A percentile compares a stretch with the other conserved stretches of the same genome.
Conservation (phyloP, 2,113 vertebrate genomes). For the Ranitomeya variabilis region DNA sequence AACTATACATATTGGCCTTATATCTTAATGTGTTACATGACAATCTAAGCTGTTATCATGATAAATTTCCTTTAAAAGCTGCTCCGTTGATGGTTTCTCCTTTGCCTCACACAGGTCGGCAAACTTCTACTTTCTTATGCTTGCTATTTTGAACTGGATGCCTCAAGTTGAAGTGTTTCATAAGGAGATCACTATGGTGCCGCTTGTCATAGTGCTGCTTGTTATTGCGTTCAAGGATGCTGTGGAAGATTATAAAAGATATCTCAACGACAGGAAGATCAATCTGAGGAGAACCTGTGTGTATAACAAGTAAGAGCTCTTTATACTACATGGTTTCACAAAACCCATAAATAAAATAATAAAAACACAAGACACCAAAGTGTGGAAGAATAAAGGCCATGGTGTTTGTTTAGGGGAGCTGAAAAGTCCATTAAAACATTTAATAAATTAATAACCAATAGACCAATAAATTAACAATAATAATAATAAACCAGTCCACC, state of each 20-base stretch:
- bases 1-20: too few species aligned
- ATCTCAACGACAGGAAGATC: conserved; percentile 69
- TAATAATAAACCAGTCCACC: too few species aligned
- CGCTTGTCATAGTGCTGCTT: conserved; percentile 69
- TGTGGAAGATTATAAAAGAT: conserved; percentile 71
- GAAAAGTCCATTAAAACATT: too few species aligned
- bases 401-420: too few species aligned
- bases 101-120: conserved; percentile 68
- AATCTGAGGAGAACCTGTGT: conserved; percentile 68
- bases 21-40: too few species aligned
- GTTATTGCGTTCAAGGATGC: conserved; percentile 73
- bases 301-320: conserved; percentile 70
- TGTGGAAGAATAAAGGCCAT: too few species aligned
- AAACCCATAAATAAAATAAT: too few species aligned
- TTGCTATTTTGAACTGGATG: conserved; percentile 75
- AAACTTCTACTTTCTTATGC: conserved; percentile 75
- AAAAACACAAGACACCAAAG: too few species aligned
- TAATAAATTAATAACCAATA: too few species aligned
- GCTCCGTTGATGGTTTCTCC: neutral
- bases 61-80: too few species aligned
- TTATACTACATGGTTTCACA: neutral
- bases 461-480: too few species aligned
- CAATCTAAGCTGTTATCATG: too few species aligned
- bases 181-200: conserved; percentile 72
- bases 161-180: conserved; percentile 75